A percentile compares a stretch with the other conserved stretches of the same genome.
These are phyloP conservation scores for Lutraria lutraria DNA, from an alignment of 2,888 invertebrate genomes.

Conservation along the genomic window DNA sequence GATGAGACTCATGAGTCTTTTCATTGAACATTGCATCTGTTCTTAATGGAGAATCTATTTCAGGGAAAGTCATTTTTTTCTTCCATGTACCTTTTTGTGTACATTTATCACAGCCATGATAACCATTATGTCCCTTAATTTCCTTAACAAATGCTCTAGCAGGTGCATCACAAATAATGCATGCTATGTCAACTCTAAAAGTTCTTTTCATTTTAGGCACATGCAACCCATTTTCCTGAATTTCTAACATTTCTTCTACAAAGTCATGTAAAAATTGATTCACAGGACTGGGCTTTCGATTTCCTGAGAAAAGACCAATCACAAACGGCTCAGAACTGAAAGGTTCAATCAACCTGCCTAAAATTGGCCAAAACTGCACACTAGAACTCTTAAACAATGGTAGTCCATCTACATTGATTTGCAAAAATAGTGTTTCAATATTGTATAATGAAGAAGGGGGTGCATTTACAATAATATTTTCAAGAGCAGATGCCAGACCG, in stretches of 20 bases:
- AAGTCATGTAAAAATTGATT: slow-evolving; percentile 51
- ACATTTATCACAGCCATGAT: slow-evolving; percentile 55
- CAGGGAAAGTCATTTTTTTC: slow-evolving; percentile 65
- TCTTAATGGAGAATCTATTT: slow-evolving; percentile 56
- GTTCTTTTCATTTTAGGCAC: neutral
- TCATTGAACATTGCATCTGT: slow-evolving; percentile 66
- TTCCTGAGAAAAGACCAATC: slow-evolving; percentile 55
- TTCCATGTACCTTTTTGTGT: slow-evolving; percentile 36
- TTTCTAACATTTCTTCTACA: slow-evolving; percentile 45
- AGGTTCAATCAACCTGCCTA: slow-evolving; percentile 30
- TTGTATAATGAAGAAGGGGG: neutral
- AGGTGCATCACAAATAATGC: slow-evolving; percentile 55
- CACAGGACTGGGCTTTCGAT: slow-evolving; percentile 51
- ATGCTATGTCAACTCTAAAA: slow-evolving; percentile 32
- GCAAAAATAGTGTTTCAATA: neutral
- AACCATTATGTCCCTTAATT: slow-evolving; percentile 45
- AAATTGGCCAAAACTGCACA: slow-evolving; percentile 59
- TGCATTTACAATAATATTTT: neutral
- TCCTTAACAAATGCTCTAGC: slow-evolving; percentile 51
- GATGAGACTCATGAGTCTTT: slow-evolving; percentile 68
- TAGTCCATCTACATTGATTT: slow-evolving; percentile 60
- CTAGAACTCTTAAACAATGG: slow-evolving; percentile 56
- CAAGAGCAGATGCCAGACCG: slow-evolving; percentile 45
- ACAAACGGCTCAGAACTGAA: slow-evolving; percentile 50
- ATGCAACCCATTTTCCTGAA: slow-evolving; percentile 22